Evolutionary conservation across 2,113 vertebrate species (phyloP).

Genomic region (cattle (Bos taurus)): ARS-UCD2.0 NC_037328.1:25452001-25452500

Average conservation of each 20-base stretch:
- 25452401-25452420: not conserved
- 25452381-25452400: not conserved
- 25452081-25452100: not conserved
- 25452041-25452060: not conserved
- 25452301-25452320: not conserved
- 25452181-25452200: not conserved
- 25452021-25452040: not conserved
- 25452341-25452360: not conserved
- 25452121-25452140: not conserved
- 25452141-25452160: not conserved
- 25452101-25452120: not conserved
- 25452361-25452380: not conserved
- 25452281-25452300: not conserved
- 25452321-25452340: not conserved
- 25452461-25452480: not conserved
- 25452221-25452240: not conserved
- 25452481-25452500: not conserved
- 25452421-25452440: not conserved
- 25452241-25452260: not conserved
- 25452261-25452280: not conserved
- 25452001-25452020: not conserved
- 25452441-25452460: not conserved
- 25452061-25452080: not conserved
- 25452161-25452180: not conserved
- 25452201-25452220: not conserved